A percentile compares a stretch with the other conserved stretches of the same genome.
phyloP scores from a whole-genome alignment of 1,140 invertebrate species.

The Papilio xuthus region DNA sequence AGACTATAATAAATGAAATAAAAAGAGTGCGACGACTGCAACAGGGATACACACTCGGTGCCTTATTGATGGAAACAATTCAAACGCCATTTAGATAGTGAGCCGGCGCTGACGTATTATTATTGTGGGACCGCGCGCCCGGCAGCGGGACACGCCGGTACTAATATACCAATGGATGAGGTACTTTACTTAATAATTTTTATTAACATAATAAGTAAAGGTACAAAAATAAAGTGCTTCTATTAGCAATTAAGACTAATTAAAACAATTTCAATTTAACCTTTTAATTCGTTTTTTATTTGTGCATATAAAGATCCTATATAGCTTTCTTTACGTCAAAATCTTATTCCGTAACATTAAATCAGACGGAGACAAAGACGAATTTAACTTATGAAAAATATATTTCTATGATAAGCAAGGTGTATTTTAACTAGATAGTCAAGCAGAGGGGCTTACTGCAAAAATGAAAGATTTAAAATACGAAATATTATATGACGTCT shows the following conservation, averaged over 20 bases:
- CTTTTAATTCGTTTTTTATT: not conserved
- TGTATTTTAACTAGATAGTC: too few relatives aligned
- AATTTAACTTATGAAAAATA: too few relatives aligned
- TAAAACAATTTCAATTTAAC: not conserved
- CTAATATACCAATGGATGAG: constrained; percentile 42
- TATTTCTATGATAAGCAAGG: too few relatives aligned
- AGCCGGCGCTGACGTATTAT: constrained; percentile 71
- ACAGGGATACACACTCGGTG: constrained; percentile 68
- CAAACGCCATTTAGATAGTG: constrained; percentile 76
- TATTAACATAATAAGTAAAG: not conserved
- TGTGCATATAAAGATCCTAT: not conserved
- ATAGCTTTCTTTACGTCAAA: not conserved
- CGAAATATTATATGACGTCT: not conserved
- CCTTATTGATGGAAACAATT: constrained; percentile 76
- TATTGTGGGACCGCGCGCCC: constrained; percentile 54
- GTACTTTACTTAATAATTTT: constrained; percentile 24
- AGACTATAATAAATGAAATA: constrained; percentile 58
- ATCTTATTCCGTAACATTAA: not conserved
- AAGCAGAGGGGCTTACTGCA: too few relatives aligned
- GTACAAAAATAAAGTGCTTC: not conserved
- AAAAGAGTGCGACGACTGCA: constrained; percentile 52
- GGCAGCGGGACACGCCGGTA: constrained; percentile 1
- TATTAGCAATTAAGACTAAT: not conserved
- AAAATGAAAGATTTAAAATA: too few relatives aligned
- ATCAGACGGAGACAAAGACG: not conserved